Conservation (phyloP, 2,888 invertebrate species). For the Dasypolia templi region DNA sequence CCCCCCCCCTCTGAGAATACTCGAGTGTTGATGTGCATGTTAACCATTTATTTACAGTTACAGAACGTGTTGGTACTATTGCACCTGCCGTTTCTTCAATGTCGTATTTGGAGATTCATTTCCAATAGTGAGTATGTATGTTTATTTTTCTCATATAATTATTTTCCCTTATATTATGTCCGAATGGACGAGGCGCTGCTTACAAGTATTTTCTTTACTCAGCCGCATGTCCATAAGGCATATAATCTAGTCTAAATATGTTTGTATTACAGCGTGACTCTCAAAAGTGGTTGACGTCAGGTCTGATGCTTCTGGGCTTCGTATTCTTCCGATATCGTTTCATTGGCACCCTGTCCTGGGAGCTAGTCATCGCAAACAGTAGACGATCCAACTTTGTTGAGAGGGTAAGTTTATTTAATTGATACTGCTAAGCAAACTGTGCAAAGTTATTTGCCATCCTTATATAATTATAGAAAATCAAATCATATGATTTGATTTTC, state of each 20-base stretch:
- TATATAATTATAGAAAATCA: too few species aligned
- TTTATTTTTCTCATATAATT: not conserved
- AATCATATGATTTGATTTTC: too few species aligned
- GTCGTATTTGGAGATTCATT: conserved; percentile 85
- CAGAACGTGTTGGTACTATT: conserved; percentile 82
- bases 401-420: conserved; percentile 71
- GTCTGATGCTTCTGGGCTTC: conserved; percentile 80
- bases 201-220: not conserved
- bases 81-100: conserved; percentile 82
- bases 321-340: conserved; percentile 81
- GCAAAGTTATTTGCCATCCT: too few species aligned
- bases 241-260: not conserved
- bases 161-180: too few species aligned
- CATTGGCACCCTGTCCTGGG: conserved; percentile 84
- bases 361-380: conserved; percentile 75
- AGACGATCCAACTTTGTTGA: conserved; percentile 81
- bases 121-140: conserved; percentile 80
- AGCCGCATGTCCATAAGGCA: not conserved
- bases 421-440: too few species aligned
- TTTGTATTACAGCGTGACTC: conserved; percentile 68
- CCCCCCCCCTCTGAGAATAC: too few species aligned
- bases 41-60: conserved; percentile 77
- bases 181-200: too few species aligned
- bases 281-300: conserved; percentile 81
- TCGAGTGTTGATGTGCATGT: too few species aligned